Evolutionary conservation across 2,113 vertebrate genomes (phyloP).

Genomic region (Indicator maculatus): DNA sequence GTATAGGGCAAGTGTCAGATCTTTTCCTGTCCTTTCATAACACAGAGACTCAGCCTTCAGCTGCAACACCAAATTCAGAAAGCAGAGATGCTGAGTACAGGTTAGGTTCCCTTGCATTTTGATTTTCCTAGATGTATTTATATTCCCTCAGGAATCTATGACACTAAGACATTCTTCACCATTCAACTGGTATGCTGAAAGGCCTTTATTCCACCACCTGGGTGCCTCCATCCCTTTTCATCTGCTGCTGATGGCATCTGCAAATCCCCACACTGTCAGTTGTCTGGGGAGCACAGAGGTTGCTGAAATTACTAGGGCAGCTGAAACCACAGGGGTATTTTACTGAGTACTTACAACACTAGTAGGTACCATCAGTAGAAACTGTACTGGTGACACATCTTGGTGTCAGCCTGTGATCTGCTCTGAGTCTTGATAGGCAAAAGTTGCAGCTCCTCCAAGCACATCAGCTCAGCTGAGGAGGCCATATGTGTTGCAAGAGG

Average conservation of each 20-base stretch:
- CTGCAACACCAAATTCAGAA: neutral
- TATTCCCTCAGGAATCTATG: neutral
- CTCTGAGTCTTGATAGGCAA: neutral
- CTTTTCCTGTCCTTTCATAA: neutral
- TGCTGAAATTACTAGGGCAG: neutral
- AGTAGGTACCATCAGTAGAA: neutral
- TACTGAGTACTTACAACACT: neutral
- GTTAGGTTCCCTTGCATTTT: neutral
- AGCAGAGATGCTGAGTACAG: neutral
- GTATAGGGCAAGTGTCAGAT: neutral
- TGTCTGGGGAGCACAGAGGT: neutral
- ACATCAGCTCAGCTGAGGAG: neutral
- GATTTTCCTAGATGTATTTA: neutral
- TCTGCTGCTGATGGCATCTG: neutral
- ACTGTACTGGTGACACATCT: neutral
- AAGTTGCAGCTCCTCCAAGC: neutral
- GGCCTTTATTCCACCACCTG: neutral
- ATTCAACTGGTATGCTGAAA: neutral
- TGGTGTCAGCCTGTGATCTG: neutral
- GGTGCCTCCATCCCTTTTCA: neutral
- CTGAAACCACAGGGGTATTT: neutral
- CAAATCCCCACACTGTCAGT: accelerated
- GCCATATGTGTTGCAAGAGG: neutral
- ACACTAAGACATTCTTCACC: neutral
- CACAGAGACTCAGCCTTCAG: neutral